These are phyloP conservation scores for Huso huso DNA, from an alignment of 2,797 vertebrate species.

Conservation along the genomic window DNA sequence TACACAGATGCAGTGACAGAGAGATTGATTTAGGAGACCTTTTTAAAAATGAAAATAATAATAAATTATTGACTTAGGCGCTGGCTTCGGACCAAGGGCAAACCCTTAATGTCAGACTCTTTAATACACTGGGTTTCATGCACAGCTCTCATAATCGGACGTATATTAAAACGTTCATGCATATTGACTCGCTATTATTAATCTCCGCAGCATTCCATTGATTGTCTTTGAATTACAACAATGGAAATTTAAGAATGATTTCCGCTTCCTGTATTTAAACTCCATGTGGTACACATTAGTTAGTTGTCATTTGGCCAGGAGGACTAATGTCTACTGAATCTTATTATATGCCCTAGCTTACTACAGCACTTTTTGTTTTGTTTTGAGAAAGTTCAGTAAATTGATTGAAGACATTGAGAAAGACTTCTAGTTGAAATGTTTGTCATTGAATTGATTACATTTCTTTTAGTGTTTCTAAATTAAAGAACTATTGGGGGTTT, in stretches of 20 bases:
- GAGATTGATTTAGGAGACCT: slow-evolving; percentile 66
- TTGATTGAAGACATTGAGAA: slow-evolving; percentile 4
- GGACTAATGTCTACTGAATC: slow-evolving; percentile 38
- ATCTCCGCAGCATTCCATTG: slow-evolving; percentile 65
- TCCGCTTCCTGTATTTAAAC: slow-evolving; percentile 46
- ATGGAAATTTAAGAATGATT: slow-evolving; percentile 55
- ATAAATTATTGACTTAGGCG: slow-evolving; percentile 73
- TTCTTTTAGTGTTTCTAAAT: too few species aligned
- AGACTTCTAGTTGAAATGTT: too few species aligned
- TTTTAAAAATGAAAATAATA: slow-evolving; percentile 82
- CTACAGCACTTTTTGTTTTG: too few species aligned
- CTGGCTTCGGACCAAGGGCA: slow-evolving; percentile 64
- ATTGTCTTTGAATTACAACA: slow-evolving; percentile 72
- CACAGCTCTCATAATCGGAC: slow-evolving; percentile 65
- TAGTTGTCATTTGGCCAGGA: slow-evolving; percentile 44
- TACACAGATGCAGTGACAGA: slow-evolving; percentile 68
- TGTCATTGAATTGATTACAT: too few species aligned
- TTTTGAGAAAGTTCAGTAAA: not conserved
- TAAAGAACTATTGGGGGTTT: too few species aligned
- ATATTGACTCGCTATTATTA: slow-evolving; percentile 73
- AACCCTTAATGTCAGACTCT: slow-evolving; percentile 65
- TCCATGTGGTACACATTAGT: slow-evolving; percentile 60
- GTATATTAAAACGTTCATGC: slow-evolving; percentile 54
- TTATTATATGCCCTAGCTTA: slow-evolving; percentile 27
- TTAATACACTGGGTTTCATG: slow-evolving; percentile 67